Evolutionary conservation across 2,113 vertebrate genomes (phyloP), one percentile per base, ranked within the genome.

Genomic region (Aldabrachelys gigantea): DNA sequence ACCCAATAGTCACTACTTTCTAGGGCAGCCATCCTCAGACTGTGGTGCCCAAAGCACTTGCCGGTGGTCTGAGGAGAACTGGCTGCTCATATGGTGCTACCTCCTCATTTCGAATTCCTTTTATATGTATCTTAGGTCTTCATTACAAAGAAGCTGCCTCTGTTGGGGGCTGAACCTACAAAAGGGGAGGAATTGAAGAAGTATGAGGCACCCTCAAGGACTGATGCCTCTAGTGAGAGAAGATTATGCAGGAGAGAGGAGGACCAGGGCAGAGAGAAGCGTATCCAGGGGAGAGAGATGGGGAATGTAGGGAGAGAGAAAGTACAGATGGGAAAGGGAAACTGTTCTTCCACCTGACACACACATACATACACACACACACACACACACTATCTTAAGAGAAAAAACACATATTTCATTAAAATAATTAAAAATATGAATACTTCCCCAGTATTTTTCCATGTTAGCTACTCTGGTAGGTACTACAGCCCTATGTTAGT

Each of bases 31-130:
- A 6, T 31, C 54, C 59, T 86, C 56, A 89, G 89, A 81, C 47
- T 91, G 31, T 47, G 81, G 38, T n/a, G 38, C 6, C n/a, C 52
- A 25, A 27, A 17, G 8, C 53, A 65, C 82, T 19, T n/a, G 17
- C 3, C 25, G 21, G 54, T 56, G 62, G n/a, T 57, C 90, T 90
- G 59, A 81, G 22, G 89, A 35, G 57, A 85, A 89, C 2, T 69
- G 52, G 80, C 92, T 22, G n/a, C 35, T 41, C 82, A 56, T 38
- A 25, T 82, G 56, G 9, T 57, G n/a, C 72, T 91, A 80, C 27
- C 6, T 76, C 54, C 82, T 12, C 80, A 57, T 91, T 95, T 94
- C 86, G 84, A 94, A 41, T 11, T 94, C 17, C 65, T 29, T 17
- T 84, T 10, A 31, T 81, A 89, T 82, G 52, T 41, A 87, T 29